A percentile compares a stretch with the other conserved stretches of the same genome.
Conservation (phyloP, 2,113 vertebrate genomes). For the Lagenorhynchus albirostris region DNA sequence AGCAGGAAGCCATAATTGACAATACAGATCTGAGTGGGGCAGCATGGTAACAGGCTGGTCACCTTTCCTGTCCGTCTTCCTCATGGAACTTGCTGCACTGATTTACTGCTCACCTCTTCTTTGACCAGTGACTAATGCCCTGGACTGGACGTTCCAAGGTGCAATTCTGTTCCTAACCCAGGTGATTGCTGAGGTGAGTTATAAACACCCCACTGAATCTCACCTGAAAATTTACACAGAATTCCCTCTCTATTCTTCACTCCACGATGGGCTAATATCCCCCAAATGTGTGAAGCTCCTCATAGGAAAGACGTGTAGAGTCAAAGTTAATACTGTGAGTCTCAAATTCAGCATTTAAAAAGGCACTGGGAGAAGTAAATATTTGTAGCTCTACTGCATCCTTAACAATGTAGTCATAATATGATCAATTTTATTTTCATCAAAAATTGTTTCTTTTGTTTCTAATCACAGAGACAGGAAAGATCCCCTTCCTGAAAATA, state of each 20-base stretch:
- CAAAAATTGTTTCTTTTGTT: neutral
- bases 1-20: conserved; percentile 33
- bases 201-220: neutral
- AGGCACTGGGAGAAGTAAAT: neutral
- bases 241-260: neutral
- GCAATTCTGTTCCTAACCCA: neutral
- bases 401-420: neutral
- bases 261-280: neutral
- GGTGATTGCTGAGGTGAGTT: neutral
- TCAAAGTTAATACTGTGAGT: neutral
- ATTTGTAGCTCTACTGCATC: neutral
- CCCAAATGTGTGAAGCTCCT: neutral
- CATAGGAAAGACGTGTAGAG: neutral
- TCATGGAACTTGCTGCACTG: neutral
- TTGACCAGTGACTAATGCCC: neutral
- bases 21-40: neutral
- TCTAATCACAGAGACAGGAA: neutral
- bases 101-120: neutral
- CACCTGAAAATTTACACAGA: neutral
- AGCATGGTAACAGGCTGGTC: neutral
- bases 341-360: conserved; percentile 14
- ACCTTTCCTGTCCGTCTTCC: neutral
- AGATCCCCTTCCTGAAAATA: conserved; percentile 27
- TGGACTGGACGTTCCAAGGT: neutral
- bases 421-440: conserved; percentile 17